Percentiles rank a stretch among this genome's conserved stretches.
phyloP scores from a whole-genome alignment of 2,888 invertebrate genomes.

The Thera britannica region DNA sequence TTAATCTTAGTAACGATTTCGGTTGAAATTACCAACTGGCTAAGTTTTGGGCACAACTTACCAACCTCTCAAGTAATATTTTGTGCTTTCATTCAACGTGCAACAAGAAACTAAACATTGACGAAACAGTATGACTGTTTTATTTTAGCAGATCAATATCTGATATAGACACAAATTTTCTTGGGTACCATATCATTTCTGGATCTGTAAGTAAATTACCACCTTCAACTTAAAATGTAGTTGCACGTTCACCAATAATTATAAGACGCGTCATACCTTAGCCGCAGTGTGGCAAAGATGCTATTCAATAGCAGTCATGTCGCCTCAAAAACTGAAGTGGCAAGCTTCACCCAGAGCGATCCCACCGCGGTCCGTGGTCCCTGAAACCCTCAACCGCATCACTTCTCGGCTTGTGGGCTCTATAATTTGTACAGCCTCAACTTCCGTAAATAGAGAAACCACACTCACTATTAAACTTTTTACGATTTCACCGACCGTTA shows the following conservation, averaged over 20 bases:
- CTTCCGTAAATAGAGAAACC: constrained; percentile 83
- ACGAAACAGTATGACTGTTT: no score
- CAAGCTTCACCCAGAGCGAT: constrained; percentile 19
- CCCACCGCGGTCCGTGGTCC: constrained; percentile 35
- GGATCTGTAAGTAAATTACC: no score
- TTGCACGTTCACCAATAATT: not conserved
- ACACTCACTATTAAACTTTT: constrained; percentile 75
- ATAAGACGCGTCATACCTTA: not conserved
- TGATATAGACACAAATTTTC: no score
- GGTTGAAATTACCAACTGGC: no score
- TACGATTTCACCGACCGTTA: constrained; percentile 62
- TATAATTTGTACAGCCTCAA: constrained; percentile 69
- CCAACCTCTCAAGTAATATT: no score
- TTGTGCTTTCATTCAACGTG: no score
- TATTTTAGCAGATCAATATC: no score
- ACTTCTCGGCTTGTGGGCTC: constrained; percentile 63
- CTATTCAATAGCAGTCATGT: constrained; percentile 19
- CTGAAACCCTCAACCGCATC: constrained; percentile 56
- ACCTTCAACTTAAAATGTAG: not conserved
- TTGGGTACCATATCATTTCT: no score
- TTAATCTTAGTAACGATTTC: no score
- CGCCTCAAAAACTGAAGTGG: constrained; percentile 30
- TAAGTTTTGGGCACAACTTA: no score
- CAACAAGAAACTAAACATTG: no score
- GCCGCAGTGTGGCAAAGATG: constrained; percentile 15